Percentiles rank a stretch among this genome's conserved stretches.
Evolutionary conservation across 2,113 vertebrate species (phyloP).

Genomic region (Merops nubicus): DNA sequence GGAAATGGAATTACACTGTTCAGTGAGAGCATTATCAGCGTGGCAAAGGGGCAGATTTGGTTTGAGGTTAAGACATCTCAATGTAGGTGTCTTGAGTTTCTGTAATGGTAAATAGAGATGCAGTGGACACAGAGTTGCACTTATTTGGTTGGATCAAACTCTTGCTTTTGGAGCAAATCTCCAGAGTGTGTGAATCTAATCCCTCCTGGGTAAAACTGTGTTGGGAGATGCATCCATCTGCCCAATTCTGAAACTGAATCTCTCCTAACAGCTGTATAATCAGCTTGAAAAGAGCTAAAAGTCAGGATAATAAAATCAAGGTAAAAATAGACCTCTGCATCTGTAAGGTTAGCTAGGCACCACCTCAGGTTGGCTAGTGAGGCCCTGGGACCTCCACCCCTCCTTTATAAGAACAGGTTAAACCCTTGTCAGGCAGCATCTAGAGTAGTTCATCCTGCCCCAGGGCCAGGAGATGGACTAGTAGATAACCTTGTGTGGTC

Average conservation of each 20-base stretch:
- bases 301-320: not conserved
- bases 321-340: not conserved
- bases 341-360: not conserved
- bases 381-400: not conserved
- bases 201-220: not conserved
- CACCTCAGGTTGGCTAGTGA: not conserved
- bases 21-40: accelerated
- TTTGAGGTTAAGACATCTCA: not conserved
- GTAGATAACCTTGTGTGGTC: not conserved
- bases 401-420: not conserved
- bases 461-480: not conserved
- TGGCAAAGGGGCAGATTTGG: not conserved
- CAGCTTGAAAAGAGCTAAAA: not conserved
- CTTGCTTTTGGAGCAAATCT: not conserved
- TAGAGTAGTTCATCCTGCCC: not conserved
- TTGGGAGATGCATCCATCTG: not conserved
- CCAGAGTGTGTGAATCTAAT: not conserved
- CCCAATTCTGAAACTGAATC: not conserved
- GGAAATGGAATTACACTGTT: not conserved
- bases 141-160: not conserved
- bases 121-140: not conserved
- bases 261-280: not conserved
- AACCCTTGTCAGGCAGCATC: not conserved
- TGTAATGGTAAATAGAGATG: not conserved
- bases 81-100: not conserved